Evolutionary conservation across 2,113 vertebrate genomes (phyloP), one percentile per base, ranked within the genome.

Genomic region (Eidolon helvum): DNA sequence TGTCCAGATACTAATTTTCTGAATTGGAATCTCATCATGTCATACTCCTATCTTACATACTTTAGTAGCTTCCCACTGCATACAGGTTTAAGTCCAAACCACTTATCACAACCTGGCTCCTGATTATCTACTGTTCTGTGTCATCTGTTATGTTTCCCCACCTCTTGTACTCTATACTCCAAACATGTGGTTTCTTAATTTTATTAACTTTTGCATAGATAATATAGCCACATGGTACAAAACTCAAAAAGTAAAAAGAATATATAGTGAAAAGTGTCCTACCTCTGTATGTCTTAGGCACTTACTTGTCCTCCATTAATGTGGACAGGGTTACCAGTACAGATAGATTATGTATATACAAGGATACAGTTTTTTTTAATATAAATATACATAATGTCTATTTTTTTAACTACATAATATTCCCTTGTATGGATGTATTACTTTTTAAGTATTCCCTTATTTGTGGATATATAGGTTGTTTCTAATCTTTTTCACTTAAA

Each of bases 401-500:
- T 78, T 57, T 75, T 96, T 83, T 82, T 45, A 4, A 84, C 16
- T 28, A 18, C 15, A 90, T 86, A 71, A 28, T 90, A 89, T 86
- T 96, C 40, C 21, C 30, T n/a, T 59, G 43, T 85, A 26, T 82
- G 24, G 10, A 40, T 83, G 2, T 77, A 40, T 89, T 40, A 48
- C 26, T 94, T 86, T 68, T 88, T 86, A 89, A 86, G 33, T 5
- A 87, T 3, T 92, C 11, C 21, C 16, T 93, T 69, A 66, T 50
- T 71, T 90, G 22, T 85, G 48, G 68, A 57, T 10, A 43, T 90
- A 7, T 69, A 69, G 35, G 3, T 90, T 72, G 9, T 89, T 97
- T 68, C 61, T 90, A 38, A 84, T 84, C 53, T 87, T 97, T 96
- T 94, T 79, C 48, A 87, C 82, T 91, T 86, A 82, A 30, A 40